phyloP scores from a whole-genome alignment of 1,140 invertebrate genomes.

The Brachionus paranguensis region DNA sequence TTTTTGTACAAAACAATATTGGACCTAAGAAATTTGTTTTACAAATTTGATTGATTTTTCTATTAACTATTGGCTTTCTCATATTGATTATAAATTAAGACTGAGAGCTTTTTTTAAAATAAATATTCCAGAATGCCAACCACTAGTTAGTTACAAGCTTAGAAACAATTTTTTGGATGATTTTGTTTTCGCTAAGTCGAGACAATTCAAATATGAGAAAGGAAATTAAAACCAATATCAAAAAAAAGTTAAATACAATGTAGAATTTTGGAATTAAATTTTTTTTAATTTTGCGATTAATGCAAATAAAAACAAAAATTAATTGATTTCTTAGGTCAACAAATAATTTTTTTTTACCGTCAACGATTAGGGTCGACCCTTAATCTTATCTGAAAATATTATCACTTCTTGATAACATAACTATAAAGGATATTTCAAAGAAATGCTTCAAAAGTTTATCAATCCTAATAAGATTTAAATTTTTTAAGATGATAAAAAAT shows the following conservation, averaged over 20 bases:
- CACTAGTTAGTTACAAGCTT: neutral
- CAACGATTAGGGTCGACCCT: neutral
- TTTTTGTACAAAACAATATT: neutral
- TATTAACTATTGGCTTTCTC: conserved; percentile 30
- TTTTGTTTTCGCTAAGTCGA: neutral
- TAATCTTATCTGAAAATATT: neutral
- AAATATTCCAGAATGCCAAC: conserved; percentile 18
- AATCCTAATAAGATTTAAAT: neutral
- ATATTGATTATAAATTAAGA: conserved; percentile 18
- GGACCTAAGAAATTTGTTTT: neutral
- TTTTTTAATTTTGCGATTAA: neutral
- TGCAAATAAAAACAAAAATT: neutral
- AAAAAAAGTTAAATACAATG: neutral
- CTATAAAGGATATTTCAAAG: neutral
- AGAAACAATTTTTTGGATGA: neutral
- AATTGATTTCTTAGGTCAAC: neutral
- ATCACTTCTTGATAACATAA: neutral
- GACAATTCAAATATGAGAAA: conserved; percentile 3
- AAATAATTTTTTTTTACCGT: neutral
- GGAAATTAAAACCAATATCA: neutral
- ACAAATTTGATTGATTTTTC: conserved; percentile 13
- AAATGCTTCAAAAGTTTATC: neutral
- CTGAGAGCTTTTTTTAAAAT: neutral
- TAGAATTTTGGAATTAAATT: neutral
- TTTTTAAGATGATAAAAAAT: neutral